Evolutionary conservation across 2,797 vertebrate species (phyloP), one percentile per base, ranked within the genome.

Genomic region (Aphelocoma californica): DNA sequence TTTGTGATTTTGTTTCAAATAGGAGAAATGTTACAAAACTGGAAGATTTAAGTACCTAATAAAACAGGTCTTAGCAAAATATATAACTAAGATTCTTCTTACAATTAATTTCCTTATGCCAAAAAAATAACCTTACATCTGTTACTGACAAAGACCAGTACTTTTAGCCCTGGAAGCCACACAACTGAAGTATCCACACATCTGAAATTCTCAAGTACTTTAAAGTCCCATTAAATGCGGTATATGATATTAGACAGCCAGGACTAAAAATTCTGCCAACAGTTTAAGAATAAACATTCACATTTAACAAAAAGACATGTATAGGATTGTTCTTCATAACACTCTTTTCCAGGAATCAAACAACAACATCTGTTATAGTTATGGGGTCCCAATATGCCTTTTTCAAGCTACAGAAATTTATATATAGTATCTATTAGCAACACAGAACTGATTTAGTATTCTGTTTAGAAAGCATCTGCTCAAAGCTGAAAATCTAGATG

Each of bases 361-460:
- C 25, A 28, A 56, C 17, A 50, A 50, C 21, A 81, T 54, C 82
- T 85, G 36, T 32, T 72, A 54, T 40, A 83, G 34, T 53, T 72
- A 65, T 7, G 14, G 26, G 42, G 45, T 94, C 95, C 64, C 66
- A 67, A 74, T 80, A 67, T 47, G 74, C 85, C 70, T 91, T 81
- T 86, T 88, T 82, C 56, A 93, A 94, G 62, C 60, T 86, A 85
- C 34, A 77, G 71, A 93, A 81, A 95, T 79, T 71, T 81, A 86
- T 56, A 81, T 54, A 64, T 60, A 94, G 61, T 58, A 71, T 87
- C 75, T 84, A 90, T 67, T 66, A 95, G 42, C 73, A 89, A 90
- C 11, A 56, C 53, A 91, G 45, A 90, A 77, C 65, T 78, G 28
- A 89, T 80, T 91, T 50, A 90, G 74, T 81, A 88, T 94, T 97